Conservation (phyloP, 2,113 vertebrate species). For the Rana temporaria region DNA sequence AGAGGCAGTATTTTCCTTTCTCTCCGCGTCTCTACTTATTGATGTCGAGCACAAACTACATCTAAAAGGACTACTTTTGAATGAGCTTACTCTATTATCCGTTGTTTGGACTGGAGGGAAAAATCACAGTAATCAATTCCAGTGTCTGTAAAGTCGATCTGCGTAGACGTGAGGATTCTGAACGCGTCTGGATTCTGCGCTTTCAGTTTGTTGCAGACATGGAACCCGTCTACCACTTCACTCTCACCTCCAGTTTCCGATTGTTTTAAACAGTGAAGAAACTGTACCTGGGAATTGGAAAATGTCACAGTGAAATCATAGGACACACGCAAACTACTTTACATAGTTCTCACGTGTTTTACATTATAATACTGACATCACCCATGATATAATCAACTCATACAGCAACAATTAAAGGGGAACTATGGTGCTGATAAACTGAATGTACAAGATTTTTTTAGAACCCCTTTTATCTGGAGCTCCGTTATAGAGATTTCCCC, state of each 20-base stretch:
- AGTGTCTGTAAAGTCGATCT: slow-evolving; percentile 85
- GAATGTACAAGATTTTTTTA: no score
- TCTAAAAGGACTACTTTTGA: neutral
- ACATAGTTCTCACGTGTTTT: neutral
- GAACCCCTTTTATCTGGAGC: no score
- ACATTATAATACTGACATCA: no score
- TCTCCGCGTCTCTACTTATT: neutral
- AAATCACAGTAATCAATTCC: slow-evolving; percentile 93
- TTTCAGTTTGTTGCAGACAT: slow-evolving; percentile 77
- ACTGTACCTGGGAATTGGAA: slow-evolving; percentile 81
- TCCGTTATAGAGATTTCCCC: no score
- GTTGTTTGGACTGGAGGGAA: slow-evolving; percentile 88
- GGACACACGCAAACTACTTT: neutral
- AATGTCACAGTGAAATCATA: neutral
- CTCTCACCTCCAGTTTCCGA: slow-evolving; percentile 85
- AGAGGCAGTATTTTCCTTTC: slow-evolving; percentile 62
- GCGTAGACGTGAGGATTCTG: slow-evolving; percentile 78
- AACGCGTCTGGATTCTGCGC: slow-evolving; percentile 84
- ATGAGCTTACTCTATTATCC: slow-evolving; percentile 87
- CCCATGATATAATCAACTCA: no score
- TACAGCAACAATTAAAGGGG: no score
- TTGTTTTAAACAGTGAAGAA: slow-evolving; percentile 91
- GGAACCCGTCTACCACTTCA: slow-evolving; percentile 89
- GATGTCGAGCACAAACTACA: neutral
- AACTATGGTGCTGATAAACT: no score